Evolutionary conservation across 23 tunicate species (phyloP), one percentile per base, ranked within the genome.

Genomic region (Botrylloides violaceus): DNA sequence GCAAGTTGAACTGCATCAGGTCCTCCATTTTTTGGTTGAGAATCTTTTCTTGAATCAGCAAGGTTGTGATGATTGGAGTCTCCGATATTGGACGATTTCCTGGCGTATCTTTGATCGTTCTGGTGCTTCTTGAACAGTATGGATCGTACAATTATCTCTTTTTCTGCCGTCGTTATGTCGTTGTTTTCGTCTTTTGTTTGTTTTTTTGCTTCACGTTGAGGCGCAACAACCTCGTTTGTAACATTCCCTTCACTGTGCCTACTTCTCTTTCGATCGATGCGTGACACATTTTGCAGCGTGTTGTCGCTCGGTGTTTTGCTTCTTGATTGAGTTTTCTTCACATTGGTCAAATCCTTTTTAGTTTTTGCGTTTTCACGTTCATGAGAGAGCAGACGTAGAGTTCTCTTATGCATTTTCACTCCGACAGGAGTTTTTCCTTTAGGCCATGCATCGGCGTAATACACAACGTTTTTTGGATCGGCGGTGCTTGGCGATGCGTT

Each of bases 381-480:
- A 28, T 15, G 18, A 19, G 70, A 31, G 6, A 7, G 18, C 12
- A 29, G 29, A 3, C 29, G 26, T 28, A 33, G 18, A 3, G 33
- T 28, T 68, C 30, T 68, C 47, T 68, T 68, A 53, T 68, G 59
- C 30, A 36, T 26, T 19, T 39, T 68, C 30, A 68, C 21, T 23
- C 58, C 58, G 6, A 26, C 74, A 37, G 74, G 74, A 43, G 53
- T 43, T 25, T 43, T 68, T 22, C 29, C 23, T 68, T 37, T 68
- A 1, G 74, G 74, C 74, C 74, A 68, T 18, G 74, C 74, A 2
- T 68, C 74, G 21, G 74, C 74, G n/a, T 68, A 68, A 22, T 32
- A 68, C 6, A 68, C 28, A 22, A 23, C 49, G 57, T 26, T 26
- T 37, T 68, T 39, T 12, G 26, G 1, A 5, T 19, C 74, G n/a